Evolutionary conservation across 2,113 vertebrate species (phyloP).

Genomic region (Perca flavescens): DNA sequence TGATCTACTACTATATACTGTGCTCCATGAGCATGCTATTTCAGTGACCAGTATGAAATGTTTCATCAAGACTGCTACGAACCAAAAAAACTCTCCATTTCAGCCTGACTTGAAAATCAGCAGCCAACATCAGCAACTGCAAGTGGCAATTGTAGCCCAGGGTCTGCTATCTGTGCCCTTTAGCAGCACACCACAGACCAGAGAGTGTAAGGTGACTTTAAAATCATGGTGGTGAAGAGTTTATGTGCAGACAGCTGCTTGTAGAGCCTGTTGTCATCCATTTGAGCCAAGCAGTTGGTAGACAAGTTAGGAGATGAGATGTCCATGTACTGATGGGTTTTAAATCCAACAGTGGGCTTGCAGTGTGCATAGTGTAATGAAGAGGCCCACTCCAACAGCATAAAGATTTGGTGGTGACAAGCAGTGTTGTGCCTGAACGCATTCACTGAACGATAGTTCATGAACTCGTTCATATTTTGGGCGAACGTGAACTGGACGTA

Average conservation of each 20-base stretch:
- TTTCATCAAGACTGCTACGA: not conserved
- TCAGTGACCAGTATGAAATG: not conserved
- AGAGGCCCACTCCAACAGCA: not conserved
- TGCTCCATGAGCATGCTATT: not conserved
- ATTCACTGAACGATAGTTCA: too few relatives aligned
- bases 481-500: too few relatives aligned
- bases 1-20: not conserved
- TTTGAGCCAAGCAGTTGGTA: constrained; percentile 44
- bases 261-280: constrained; percentile 37
- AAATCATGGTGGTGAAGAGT: not conserved
- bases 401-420: constrained; percentile 19
- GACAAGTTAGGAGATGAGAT: constrained; percentile 58
- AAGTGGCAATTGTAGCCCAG: constrained; percentile 18
- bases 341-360: constrained; percentile 46
- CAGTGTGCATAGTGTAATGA: not conserved
- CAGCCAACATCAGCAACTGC: constrained; percentile 18
- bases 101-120: constrained; percentile 23
- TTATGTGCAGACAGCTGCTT: constrained; percentile 41
- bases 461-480: too few relatives aligned
- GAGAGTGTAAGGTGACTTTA: constrained; percentile 40
- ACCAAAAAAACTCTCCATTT: not conserved
- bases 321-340: constrained; percentile 49
- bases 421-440: too few relatives aligned
- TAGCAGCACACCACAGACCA: constrained; percentile 23
- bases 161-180: constrained; percentile 32